These are phyloP conservation scores for Triops cancriformis DNA, from an alignment of 1,140 invertebrate genomes.

Conservation along the genomic window DNA sequence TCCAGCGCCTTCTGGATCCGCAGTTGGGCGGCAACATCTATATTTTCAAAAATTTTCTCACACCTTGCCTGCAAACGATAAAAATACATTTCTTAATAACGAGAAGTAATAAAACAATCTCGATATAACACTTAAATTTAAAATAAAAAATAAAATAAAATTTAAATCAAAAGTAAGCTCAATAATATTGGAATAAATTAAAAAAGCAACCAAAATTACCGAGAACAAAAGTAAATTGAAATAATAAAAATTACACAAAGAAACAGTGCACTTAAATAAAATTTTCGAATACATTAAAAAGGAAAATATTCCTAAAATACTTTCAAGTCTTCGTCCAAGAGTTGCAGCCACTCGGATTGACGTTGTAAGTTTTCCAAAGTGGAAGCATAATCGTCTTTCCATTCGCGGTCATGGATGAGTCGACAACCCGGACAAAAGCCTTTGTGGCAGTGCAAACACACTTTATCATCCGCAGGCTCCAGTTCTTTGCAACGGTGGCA, in stretches of 20 bases:
- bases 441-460: constrained; percentile 45
- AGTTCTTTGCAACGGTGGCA: constrained; percentile 11
- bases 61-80: neutral
- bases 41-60: constrained; percentile 30
- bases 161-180: too few relatives aligned
- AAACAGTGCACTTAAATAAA: too few relatives aligned
- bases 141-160: too few relatives aligned
- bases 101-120: too few relatives aligned
- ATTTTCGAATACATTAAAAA: neutral
- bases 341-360: neutral
- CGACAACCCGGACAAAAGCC: constrained; percentile 40
- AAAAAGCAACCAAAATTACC: too few relatives aligned
- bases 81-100: too few relatives aligned
- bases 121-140: too few relatives aligned
- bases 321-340: constrained; percentile 23
- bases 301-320: neutral
- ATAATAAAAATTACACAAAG: too few relatives aligned
- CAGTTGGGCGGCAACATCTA: constrained; percentile 34
- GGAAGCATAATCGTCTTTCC: constrained; percentile 40
- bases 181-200: too few relatives aligned
- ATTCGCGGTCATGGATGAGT: constrained; percentile 47
- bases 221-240: too few relatives aligned
- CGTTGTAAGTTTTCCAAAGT: constrained; percentile 14
- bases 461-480: constrained; percentile 37
- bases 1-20: constrained; percentile 32